Percentiles rank a stretch among this genome's conserved stretches.
These are phyloP conservation scores for Palythoa grandiflora DNA, from an alignment of 92 coral and sea anemone genomes.

Conservation along the genomic window DNA sequence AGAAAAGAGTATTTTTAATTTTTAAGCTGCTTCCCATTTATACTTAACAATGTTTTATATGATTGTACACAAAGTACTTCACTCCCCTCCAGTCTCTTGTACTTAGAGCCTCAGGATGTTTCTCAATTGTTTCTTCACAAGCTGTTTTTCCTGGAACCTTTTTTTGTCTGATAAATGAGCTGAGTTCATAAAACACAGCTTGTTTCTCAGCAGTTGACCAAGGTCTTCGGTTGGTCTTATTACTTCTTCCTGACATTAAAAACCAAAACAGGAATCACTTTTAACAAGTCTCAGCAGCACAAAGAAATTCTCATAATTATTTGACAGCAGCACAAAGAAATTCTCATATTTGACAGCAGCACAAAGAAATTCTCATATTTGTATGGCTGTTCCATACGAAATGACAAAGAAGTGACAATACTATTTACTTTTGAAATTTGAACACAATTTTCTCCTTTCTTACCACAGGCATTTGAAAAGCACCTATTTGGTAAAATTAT, in stretches of 20 bases:
- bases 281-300: slow-evolving; percentile 9
- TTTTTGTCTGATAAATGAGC: slow-evolving; percentile 50
- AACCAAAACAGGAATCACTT: slow-evolving; percentile 7
- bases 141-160: slow-evolving; percentile 52
- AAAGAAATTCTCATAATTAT: slow-evolving; percentile 4
- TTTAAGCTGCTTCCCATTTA: no score
- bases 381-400: no score
- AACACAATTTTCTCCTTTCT: no score
- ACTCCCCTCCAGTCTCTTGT: slow-evolving; percentile 53
- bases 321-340: background rate
- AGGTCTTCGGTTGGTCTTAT: slow-evolving; percentile 5
- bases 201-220: slow-evolving; percentile 35
- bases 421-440: no score
- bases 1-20: no score
- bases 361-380: background rate
- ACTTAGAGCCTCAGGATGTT: slow-evolving; percentile 42
- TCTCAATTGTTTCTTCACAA: slow-evolving; percentile 42
- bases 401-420: no score
- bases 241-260: slow-evolving; percentile 7
- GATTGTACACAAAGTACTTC: slow-evolving; percentile 15
- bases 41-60: no score
- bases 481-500: no score
- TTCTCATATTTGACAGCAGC: background rate
- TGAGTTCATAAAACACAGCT: slow-evolving; percentile 49
- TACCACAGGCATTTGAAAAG: no score